Evolutionary conservation across 2,797 vertebrate species (phyloP).

Genomic region (Yasuhikotakia modesta): DNA sequence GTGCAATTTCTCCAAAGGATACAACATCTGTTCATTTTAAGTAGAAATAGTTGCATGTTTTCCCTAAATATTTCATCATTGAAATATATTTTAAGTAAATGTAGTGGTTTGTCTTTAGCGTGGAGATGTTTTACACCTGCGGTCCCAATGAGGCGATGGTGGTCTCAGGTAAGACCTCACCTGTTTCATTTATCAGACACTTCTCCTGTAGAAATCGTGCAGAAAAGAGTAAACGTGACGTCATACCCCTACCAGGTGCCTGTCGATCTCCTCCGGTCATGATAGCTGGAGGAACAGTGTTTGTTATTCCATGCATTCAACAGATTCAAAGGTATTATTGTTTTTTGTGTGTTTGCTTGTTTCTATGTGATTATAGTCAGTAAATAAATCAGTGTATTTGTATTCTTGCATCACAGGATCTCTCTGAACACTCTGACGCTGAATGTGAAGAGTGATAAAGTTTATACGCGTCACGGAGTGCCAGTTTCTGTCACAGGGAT

Average conservation of each 20-base stretch:
- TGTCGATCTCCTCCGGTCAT: conserved; percentile 88
- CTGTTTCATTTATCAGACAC: neutral
- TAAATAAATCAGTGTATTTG: neutral
- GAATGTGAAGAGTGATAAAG: conserved; percentile 93
- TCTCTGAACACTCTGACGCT: conserved; percentile 91
- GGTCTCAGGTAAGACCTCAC: conserved; percentile 81
- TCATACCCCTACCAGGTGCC: conserved; percentile 74
- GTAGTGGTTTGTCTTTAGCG: neutral
- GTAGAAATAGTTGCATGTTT: neutral
- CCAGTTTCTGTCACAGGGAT: conserved; percentile 92
- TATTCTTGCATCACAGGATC: conserved; percentile 74
- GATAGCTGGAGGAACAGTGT: conserved; percentile 88
- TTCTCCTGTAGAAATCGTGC: neutral
- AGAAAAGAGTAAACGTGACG: neutral
- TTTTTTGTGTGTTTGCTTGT: neutral
- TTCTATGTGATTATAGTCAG: neutral
- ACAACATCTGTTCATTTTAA: neutral
- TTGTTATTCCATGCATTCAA: conserved; percentile 87
- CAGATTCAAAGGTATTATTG: conserved; percentile 81
- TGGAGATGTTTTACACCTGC: conserved; percentile 85
- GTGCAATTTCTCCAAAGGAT: neutral
- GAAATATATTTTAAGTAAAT: neutral
- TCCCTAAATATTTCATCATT: neutral
- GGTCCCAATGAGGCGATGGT: conserved; percentile 94
- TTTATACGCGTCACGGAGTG: conserved; percentile 90